Evolutionary conservation across 1,140 invertebrate genomes (phyloP).

Genomic region (Drosophila serrata): DNA sequence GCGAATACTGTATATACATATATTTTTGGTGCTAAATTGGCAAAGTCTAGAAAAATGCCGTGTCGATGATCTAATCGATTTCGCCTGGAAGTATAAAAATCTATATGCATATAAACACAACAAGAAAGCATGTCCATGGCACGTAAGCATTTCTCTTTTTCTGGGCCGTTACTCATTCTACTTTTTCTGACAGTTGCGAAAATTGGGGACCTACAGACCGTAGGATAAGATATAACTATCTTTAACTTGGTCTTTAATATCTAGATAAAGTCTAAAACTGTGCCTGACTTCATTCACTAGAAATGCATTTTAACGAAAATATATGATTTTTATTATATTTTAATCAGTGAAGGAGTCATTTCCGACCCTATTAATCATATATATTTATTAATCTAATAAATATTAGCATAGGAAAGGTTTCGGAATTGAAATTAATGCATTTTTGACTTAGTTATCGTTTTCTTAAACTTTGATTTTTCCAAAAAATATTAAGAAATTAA

Average conservation of each 20-base stretch:
- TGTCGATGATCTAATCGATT: constrained; percentile 71
- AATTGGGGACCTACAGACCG: constrained; percentile 35
- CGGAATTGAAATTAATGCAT: no score
- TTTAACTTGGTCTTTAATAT: constrained; percentile 7
- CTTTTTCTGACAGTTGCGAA: constrained; percentile 20
- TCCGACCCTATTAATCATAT: no score
- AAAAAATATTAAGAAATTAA: no score
- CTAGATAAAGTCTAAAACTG: constrained; percentile 8
- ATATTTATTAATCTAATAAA: no score
- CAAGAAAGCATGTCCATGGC: constrained; percentile 28
- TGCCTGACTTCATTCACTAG: neutral
- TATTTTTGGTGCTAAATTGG: constrained; percentile 33
- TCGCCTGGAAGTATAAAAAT: constrained; percentile 42
- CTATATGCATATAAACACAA: constrained; percentile 6
- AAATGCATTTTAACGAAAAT: neutral
- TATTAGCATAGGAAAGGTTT: no score
- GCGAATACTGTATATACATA: constrained; percentile 25
- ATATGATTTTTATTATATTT: neutral
- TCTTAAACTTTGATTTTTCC: no score
- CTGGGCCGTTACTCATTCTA: constrained; percentile 27
- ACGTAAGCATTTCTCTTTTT: constrained; percentile 62
- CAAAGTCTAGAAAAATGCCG: constrained; percentile 44
- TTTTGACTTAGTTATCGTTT: no score
- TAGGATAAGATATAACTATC: constrained; percentile 24
- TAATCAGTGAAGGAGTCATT: no score